phyloP scores from a whole-genome alignment of 2,797 vertebrate species.

The Chaetophractus vellerosus region DNA sequence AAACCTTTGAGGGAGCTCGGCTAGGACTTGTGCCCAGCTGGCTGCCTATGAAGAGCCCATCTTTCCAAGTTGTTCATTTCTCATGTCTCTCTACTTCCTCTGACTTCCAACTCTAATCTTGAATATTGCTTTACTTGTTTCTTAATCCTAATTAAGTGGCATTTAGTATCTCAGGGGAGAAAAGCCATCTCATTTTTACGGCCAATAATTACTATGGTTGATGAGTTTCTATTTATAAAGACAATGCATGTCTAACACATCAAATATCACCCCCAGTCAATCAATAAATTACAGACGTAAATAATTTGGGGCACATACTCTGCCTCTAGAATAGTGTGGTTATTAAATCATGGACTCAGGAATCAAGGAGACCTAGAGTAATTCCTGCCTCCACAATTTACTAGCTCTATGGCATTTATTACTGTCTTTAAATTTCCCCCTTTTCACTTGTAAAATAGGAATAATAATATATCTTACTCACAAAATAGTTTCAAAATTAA shows the following conservation, averaged over 20 bases:
- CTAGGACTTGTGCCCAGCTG: neutral
- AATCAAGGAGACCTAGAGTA: neutral
- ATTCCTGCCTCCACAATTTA: too few species aligned
- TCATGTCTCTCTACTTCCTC: neutral
- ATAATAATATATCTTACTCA: neutral
- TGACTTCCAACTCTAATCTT: neutral
- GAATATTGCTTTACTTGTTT: neutral
- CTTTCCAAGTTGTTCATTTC: neutral
- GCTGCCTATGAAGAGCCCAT: neutral
- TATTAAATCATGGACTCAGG: neutral
- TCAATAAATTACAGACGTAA: constrained; percentile 55
- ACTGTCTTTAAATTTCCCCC: neutral
- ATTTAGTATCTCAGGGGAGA: constrained; percentile 40
- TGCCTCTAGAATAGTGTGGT: neutral
- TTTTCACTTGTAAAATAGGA: constrained; percentile 24
- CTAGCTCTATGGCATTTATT: neutral
- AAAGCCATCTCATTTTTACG: constrained; percentile 60
- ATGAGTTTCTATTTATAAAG: constrained; percentile 69
- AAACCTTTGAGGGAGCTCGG: neutral
- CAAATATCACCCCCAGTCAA: constrained; percentile 9
- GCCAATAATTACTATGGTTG: constrained; percentile 42
- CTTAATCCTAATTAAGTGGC: constrained; percentile 61
- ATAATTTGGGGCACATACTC: neutral
- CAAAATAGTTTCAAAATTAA: neutral
- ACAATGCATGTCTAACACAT: constrained; percentile 64